Percentiles rank a stretch among this genome's conserved stretches.
phyloP scores from a whole-genome alignment of 37 sponge, comb jelly and placozoan species.

The Chondrosia reniformis region DNA sequence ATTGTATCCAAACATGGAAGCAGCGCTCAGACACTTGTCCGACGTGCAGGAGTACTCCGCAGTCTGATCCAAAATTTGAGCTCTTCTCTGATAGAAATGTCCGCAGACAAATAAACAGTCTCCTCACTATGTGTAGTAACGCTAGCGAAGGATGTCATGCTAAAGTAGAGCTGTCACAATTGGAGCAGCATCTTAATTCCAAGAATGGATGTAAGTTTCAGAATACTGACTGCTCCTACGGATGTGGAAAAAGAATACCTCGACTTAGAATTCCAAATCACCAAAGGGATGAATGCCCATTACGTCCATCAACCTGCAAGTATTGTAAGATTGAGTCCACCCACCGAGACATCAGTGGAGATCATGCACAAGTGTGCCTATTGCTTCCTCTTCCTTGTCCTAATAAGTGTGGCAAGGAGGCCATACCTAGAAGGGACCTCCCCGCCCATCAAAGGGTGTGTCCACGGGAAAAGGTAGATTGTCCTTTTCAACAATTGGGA shows the following conservation, averaged over 20 bases:
- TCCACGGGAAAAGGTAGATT: background rate
- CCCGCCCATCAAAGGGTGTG: conserved; percentile 1
- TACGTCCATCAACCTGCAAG: background rate
- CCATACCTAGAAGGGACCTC: background rate
- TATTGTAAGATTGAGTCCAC: background rate
- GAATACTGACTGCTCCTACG: background rate
- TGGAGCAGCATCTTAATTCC: background rate
- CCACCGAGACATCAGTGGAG: background rate
- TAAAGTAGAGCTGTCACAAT: background rate
- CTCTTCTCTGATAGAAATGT: background rate
- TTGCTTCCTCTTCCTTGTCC: background rate
- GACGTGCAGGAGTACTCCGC: background rate
- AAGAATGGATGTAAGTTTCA: background rate
- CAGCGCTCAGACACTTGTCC: background rate
- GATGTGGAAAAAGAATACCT: background rate
- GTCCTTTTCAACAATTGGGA: background rate
- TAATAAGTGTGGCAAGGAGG: background rate
- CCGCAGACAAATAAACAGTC: background rate
- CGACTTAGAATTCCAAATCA: background rate
- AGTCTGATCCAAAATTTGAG: background rate
- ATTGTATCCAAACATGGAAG: background rate
- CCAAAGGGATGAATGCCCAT: background rate
- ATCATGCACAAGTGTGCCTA: background rate
- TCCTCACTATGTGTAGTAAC: background rate
- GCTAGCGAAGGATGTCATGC: background rate